Conservation (phyloP, 2,113 vertebrate species). For the Sialia sialis region DNA sequence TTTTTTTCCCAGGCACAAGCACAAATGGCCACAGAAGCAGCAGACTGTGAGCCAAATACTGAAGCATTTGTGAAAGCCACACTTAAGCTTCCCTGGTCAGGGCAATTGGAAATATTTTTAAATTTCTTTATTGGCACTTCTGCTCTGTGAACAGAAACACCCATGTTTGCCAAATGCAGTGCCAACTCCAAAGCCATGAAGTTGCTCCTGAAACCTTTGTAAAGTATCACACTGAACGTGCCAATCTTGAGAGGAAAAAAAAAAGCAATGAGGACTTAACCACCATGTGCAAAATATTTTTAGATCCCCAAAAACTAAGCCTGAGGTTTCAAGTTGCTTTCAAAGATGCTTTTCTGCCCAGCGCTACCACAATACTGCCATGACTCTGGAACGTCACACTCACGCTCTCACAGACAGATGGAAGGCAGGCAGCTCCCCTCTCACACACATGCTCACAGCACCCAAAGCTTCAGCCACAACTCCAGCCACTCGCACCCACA, state of each 20-base stretch:
- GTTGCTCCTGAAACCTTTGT: conserved; percentile 41
- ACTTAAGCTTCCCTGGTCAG: not conserved
- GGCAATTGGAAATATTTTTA: not conserved
- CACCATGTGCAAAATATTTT: conserved; percentile 19
- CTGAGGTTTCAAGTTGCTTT: conserved; percentile 46
- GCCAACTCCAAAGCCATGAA: not conserved
- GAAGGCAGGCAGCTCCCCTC: not conserved
- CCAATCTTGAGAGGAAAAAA: not conserved
- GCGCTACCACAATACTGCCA: conserved; percentile 37
- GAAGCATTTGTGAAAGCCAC: conserved; percentile 10
- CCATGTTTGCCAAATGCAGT: not conserved
- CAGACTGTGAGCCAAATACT: not conserved
- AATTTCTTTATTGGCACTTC: not conserved
- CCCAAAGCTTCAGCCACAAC: not conserved
- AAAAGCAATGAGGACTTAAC: conserved; percentile 23
- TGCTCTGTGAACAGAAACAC: not conserved
- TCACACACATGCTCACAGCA: not conserved
- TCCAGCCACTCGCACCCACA: not conserved
- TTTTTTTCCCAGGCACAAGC: conserved; percentile 2
- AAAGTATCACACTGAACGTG: not conserved
- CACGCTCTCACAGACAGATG: not conserved
- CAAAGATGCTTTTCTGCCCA: conserved; percentile 21
- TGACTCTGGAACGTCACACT: not conserved
- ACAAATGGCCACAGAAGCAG: not conserved
- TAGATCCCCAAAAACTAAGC: conserved; percentile 41